Base-by-base conservation (phyloP, 2,888 invertebrate genomes). In the Drosophila atroscutellata region DNA sequence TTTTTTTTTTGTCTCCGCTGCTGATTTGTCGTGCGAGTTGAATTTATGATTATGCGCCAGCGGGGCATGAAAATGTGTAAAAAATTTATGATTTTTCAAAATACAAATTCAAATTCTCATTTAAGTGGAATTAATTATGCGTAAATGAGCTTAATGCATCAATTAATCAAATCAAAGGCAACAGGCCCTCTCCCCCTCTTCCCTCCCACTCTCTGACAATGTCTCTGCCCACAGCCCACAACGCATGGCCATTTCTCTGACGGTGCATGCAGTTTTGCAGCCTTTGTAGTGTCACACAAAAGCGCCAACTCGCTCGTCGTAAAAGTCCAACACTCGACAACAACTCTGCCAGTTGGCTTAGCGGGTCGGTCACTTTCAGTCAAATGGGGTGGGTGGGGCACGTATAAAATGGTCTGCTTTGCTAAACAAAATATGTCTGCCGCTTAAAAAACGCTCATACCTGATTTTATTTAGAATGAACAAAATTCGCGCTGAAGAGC, bases 61-160 rank as follows among this genome's bases (percentile, higher is more conserved):
- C 75, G 65, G 37, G 37, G 49, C 65, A 73, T 68, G 39, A 69
- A 66, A 63, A 77, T 68, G 54, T 67, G 67, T 62, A 68, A 42
- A 62, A 55, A 28, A 11, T 9, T n/a, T 26, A 55, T 66, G 18
- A 26, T 36, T 68, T 67, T 68, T 54, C 20, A 61, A 77, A 58
- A 73, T 54, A 63, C 47, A 65, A 58, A 66, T 75, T 75, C 78
- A 86, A 78, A 75, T 72, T 69, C 81, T 71, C 72, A 71, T 68
- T 81, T 67, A 80, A 86, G 85, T 77, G 80, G 74, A 77, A 86
- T 86, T 86, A 86, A 80, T 87, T 89, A 86, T 86, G 85, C 85
- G 85, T 86, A 86, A 86, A 86, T 86, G 85, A 84, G 88, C 85
- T 89, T 86, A 84, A 86, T 89, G 85, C 85, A 86, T 86, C 85